Evolutionary conservation across 1,140 invertebrate genomes (phyloP).

Genomic region (Belonocnema kinseyi): DNA sequence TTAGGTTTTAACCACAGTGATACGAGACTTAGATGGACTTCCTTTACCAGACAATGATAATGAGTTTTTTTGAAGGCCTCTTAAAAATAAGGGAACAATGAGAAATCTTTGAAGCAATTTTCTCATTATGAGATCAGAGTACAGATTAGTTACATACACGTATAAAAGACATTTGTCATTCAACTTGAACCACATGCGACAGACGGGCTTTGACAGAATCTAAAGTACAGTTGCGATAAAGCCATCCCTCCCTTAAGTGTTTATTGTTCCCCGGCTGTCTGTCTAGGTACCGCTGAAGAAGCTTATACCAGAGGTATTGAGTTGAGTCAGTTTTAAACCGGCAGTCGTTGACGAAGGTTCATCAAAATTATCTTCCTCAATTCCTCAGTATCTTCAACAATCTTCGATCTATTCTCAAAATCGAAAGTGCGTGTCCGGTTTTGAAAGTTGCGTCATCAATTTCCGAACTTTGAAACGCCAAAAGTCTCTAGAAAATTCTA

Average conservation of each 20-base stretch:
- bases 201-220: conserved; percentile 25
- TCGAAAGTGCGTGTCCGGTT: too few species aligned
- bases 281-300: conserved; percentile 9
- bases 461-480: too few species aligned
- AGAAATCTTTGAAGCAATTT: too few species aligned
- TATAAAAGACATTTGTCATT: conserved; percentile 16
- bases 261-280: conserved; percentile 15
- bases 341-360: not conserved
- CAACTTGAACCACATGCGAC: conserved; percentile 21
- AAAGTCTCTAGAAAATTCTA: not conserved
- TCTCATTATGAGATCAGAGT: too few species aligned
- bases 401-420: not conserved
- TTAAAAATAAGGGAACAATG: too few species aligned
- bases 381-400: not conserved
- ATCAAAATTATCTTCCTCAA: not conserved
- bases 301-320: conserved; percentile 20
- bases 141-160: not conserved
- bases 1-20: too few species aligned
- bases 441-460: too few species aligned
- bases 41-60: too few species aligned
- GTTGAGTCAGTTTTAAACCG: conserved; percentile 4
- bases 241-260: conserved; percentile 20
- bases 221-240: conserved; percentile 31
- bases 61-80: too few species aligned
- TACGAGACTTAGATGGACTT: too few species aligned